A percentile compares a stretch with the other conserved stretches of the same genome.
Evolutionary conservation across 1,140 invertebrate genomes (phyloP).

Genomic region (Holcopasites calliopsidis): DNA sequence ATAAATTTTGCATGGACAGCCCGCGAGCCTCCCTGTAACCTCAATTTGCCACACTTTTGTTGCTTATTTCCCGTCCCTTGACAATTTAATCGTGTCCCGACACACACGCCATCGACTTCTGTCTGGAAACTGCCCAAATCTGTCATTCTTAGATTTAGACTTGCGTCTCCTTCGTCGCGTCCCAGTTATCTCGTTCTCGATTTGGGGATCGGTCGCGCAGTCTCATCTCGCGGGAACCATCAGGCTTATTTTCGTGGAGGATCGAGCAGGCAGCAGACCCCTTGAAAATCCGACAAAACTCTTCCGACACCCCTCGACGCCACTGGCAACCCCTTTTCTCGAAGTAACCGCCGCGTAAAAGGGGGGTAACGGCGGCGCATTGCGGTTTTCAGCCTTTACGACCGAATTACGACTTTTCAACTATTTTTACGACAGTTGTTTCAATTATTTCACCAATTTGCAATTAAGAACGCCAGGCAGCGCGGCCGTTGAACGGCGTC

Average conservation of each 20-base stretch:
- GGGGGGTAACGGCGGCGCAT: slow-evolving; percentile 68
- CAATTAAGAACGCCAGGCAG: slow-evolving; percentile 71
- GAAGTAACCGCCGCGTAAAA: slow-evolving; percentile 52
- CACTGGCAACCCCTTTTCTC: slow-evolving; percentile 51
- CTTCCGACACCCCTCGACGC: slow-evolving; percentile 39
- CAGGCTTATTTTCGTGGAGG: slow-evolving; percentile 63
- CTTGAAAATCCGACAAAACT: slow-evolving; percentile 56
- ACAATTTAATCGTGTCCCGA: slow-evolving; percentile 21
- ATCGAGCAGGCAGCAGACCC: slow-evolving; percentile 54
- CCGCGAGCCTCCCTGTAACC: slow-evolving; percentile 55
- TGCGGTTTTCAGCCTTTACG: slow-evolving; percentile 75
- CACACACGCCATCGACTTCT: not conserved
- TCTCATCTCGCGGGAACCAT: slow-evolving; percentile 56
- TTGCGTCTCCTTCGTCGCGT: no score
- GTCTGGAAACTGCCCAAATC: not conserved
- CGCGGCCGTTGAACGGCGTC: slow-evolving; percentile 44
- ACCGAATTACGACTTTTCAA: slow-evolving; percentile 76
- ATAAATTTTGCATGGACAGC: slow-evolving; percentile 66
- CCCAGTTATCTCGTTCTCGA: slow-evolving; percentile 31
- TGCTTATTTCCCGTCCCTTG: slow-evolving; percentile 28
- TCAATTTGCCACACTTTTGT: slow-evolving; percentile 60
- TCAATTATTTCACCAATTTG: slow-evolving; percentile 79
- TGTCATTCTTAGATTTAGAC: no score
- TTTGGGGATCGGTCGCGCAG: slow-evolving; percentile 31
- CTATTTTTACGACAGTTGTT: slow-evolving; percentile 79